Base-by-base conservation (phyloP, 2,113 vertebrate genomes). In the Rhagologus leucostigma region DNA sequence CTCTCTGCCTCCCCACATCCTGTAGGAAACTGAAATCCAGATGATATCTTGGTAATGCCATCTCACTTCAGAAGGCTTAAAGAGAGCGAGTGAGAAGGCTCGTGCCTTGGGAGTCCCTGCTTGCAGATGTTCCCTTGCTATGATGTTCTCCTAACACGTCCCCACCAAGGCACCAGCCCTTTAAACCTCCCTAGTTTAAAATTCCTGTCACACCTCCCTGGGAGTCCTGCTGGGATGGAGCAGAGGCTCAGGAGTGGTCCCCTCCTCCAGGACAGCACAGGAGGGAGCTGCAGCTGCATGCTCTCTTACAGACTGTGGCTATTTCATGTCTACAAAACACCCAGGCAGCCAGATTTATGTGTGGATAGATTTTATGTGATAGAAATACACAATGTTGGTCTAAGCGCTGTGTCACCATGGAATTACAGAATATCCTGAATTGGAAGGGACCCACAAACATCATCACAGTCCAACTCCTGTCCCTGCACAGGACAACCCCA, bases 91-190 rank as follows among this genome's bases (percentile, higher is more conserved):
- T 4, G 29, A 62, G 30, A 69, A 56, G 52, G n/a, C 13, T 77
- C 4, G 1, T 56, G 63, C 32, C 47, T 84, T 57, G 27, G 41
- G 37, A 71, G 19, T 23, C 71, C 79, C n/a, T 5, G 1, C 37
- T 37, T 67, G 77, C 69, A 85, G 59, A 26, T 44, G 41, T 56
- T 91, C 41, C 46, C 11, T 49, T 27, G 57, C 74, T 39, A 2
- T 77, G 64, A 68, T 0, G 0, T 77, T 47, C n/a, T 77, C 21
- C 21, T 41, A 39, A n/a, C 1, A 2, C 5, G 0, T 57, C 47
- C 33, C 56, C 78, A 55, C 64, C 75, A 68, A 73, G 39, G 59
- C 57, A 81, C 8, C 16, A 35, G 44, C 30, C 63, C 49, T 69
- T 49, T 44, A 23, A 35, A 49, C 26, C 57, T 84, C 44, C 41